These are phyloP conservation scores for Vulpes lagopus DNA, from an alignment of 2,113 vertebrate genomes.

Conservation along the genomic window DNA sequence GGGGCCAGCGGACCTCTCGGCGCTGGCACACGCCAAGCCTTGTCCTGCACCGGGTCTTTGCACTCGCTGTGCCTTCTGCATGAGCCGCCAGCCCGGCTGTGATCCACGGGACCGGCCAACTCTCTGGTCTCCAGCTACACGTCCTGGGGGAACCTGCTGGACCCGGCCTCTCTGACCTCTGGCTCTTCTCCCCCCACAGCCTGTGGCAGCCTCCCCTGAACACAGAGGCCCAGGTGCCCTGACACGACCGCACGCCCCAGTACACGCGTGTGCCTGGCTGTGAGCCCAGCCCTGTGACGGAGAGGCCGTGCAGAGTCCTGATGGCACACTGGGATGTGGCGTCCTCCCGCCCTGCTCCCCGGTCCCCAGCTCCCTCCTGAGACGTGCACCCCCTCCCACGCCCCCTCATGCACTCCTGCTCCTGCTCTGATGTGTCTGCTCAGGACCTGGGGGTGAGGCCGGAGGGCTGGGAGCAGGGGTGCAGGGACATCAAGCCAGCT, in stretches of 20 bases:
- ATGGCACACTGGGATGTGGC: neutral
- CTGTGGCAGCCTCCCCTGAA: neutral
- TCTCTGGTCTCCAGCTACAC: neutral
- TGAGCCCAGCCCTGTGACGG: neutral
- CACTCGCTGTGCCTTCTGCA: neutral
- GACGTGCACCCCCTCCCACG: neutral
- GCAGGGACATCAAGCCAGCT: neutral
- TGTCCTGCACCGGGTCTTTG: neutral
- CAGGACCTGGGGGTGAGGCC: neutral
- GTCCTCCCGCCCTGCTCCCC: neutral
- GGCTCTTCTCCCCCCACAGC: neutral
- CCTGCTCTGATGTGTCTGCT: too few species aligned
- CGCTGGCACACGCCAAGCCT: neutral
- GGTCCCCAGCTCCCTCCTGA: neutral
- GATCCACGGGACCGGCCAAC: neutral
- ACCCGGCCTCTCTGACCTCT: neutral
- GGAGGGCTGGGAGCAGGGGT: neutral
- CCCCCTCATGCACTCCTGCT: neutral
- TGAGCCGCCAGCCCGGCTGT: neutral
- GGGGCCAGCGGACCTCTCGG: neutral
- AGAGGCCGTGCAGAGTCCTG: fast-evolving
- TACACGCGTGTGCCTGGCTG: neutral
- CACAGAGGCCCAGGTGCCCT: fast-evolving
- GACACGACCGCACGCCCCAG: neutral
- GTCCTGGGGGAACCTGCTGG: neutral